Conservation (phyloP, 1,140 invertebrate genomes). For the Antheraea mylitta region DNA sequence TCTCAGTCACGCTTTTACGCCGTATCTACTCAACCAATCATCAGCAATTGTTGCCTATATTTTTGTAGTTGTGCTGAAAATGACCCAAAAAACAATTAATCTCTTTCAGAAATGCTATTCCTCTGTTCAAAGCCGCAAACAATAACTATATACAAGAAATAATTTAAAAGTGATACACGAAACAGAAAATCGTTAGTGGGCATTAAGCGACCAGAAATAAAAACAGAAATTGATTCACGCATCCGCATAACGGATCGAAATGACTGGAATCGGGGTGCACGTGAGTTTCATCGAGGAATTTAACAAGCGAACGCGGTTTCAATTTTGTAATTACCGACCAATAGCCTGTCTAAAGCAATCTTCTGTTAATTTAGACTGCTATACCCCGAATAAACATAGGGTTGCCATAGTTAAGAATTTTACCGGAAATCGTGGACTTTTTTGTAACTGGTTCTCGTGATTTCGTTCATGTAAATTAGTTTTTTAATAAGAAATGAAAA, state of each 20-base stretch:
- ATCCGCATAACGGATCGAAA: neutral
- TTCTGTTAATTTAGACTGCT: neutral
- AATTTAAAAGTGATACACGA: neutral
- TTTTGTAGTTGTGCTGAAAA: no score
- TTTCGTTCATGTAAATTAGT: no score
- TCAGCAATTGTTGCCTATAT: no score
- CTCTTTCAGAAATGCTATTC: no score
- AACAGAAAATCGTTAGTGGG: neutral
- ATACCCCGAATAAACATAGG: neutral
- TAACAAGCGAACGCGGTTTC: neutral
- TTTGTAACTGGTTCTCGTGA: neutral
- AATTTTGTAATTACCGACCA: neutral
- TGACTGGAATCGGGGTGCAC: neutral
- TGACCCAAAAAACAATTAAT: no score
- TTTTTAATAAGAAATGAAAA: no score
- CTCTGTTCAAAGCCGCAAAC: no score
- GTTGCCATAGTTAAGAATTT: neutral
- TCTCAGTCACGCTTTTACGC: no score
- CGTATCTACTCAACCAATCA: no score
- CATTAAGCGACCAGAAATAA: neutral
- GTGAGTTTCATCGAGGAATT: neutral
- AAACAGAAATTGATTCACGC: neutral
- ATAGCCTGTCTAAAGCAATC: neutral
- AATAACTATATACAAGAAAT: no score
- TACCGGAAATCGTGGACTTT: neutral